These are phyloP conservation scores for Poecilia wingei DNA, from an alignment of 2,797 vertebrate genomes.

Conservation along the genomic window DNA sequence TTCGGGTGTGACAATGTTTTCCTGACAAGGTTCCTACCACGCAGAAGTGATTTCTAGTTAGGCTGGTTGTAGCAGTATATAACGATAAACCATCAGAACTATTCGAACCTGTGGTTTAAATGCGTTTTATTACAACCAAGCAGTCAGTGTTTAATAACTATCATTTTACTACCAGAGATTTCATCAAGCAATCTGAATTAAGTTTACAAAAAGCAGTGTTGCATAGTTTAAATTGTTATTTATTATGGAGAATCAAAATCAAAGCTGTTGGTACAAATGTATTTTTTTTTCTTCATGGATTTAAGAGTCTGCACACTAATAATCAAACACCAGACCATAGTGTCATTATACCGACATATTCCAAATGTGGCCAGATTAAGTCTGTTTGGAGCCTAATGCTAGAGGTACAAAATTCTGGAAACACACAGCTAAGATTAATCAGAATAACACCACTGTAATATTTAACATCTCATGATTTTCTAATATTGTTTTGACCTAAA, in stretches of 20 bases:
- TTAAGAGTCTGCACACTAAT: neutral
- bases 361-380: neutral
- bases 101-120: neutral
- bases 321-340: neutral
- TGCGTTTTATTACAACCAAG: neutral
- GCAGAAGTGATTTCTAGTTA: neutral
- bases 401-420: neutral
- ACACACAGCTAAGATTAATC: neutral
- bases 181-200: neutral
- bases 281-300: neutral
- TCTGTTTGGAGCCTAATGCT: neutral
- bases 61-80: neutral
- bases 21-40: constrained; percentile 31
- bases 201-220: neutral
- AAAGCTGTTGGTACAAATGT: neutral
- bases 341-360: neutral
- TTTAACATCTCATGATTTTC: neutral
- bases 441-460: neutral
- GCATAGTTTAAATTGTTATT: neutral
- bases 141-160: neutral
- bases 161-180: neutral
- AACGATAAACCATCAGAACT: neutral
- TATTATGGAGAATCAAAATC: neutral
- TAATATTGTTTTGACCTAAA: neutral
- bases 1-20: constrained; percentile 38